phyloP scores from a whole-genome alignment of 2,797 vertebrate species.

The Sebastes taczanowskii region DNA sequence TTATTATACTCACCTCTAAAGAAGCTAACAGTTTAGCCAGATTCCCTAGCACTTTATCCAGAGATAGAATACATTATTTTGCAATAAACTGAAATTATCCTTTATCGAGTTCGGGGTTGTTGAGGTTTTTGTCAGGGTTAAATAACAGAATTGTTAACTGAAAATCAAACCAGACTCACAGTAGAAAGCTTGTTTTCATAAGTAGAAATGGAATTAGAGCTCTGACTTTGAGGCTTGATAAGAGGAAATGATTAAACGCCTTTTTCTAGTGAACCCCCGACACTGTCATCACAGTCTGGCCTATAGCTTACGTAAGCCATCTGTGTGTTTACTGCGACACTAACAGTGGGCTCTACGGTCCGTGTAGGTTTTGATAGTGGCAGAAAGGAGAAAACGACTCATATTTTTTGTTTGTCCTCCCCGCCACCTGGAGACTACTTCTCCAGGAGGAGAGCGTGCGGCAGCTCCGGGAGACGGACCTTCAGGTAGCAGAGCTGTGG shows the following conservation, averaged over 20 bases:
- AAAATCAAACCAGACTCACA: not conserved
- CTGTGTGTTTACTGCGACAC: not conserved
- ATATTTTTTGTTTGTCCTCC: not conserved
- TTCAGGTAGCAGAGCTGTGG: no score
- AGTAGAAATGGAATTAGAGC: not conserved
- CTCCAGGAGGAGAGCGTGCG: not conserved
- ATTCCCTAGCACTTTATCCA: no score
- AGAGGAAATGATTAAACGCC: no score
- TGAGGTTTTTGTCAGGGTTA: not conserved
- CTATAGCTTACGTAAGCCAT: no score
- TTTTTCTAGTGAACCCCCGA: no score
- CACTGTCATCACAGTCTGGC: no score
- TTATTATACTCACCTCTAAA: no score
- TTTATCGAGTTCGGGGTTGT: not conserved
- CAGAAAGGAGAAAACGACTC: not conserved
- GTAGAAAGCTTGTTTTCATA: no score
- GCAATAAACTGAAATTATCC: not conserved
- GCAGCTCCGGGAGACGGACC: not conserved
- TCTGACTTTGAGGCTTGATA: not conserved
- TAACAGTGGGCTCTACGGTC: not conserved
- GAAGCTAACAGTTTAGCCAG: no score
- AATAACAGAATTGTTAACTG: not conserved
- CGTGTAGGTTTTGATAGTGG: not conserved
- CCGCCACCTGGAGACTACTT: not conserved
- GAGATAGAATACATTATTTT: not conserved